Evolutionary conservation across 1,140 invertebrate species (phyloP), one percentile per base, ranked within the genome.

Genomic region (Drosophila teissieri): DNA sequence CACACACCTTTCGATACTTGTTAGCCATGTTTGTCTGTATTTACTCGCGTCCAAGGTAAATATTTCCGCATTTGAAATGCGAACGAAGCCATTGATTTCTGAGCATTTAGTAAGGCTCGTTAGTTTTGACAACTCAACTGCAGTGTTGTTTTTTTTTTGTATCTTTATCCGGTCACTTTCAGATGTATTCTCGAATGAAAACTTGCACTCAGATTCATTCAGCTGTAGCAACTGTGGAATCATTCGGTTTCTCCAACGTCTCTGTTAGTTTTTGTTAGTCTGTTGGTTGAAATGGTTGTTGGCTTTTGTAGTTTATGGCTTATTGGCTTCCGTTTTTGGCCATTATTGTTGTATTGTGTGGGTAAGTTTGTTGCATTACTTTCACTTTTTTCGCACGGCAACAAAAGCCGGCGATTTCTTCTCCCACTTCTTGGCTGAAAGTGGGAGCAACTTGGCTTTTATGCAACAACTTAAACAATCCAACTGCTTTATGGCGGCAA

Each of bases 401-500:
- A 69, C 77, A 67, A 72, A 75, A 79, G 78, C 72, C 73, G 81
- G 75, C 84, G 76, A 69, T 83, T 83, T 86, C 83, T 88, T 88
- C 83, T 86, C 77, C 72, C 55, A 78, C 56, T 58, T 60, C 36
- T 17, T 34, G 48, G 22, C 53, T 14, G 11, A 63, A 74, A 78
- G 42, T 64, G 72, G 60, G 73, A 62, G 48, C 80, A 65, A 49
- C 55, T 65, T 64, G 44, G 83, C 49, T 84, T 52, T 88, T 88
- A 88, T 88, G 83, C 83, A 88, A 88, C 83, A 89, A 80, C 83
- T 89, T 84, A 60, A 80, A 79, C 84, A 83, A 84, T 77, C 76
- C 79, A 80, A 75, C 76, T 77, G 83, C 77, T 81, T 79, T 88
- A 78, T 76, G 63, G 82, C 78, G 48, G 60, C 53, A 78, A 61